These are phyloP conservation scores for Phenganax subtilis DNA, from an alignment of 92 coral and sea anemone genomes.

Conservation along the genomic window DNA sequence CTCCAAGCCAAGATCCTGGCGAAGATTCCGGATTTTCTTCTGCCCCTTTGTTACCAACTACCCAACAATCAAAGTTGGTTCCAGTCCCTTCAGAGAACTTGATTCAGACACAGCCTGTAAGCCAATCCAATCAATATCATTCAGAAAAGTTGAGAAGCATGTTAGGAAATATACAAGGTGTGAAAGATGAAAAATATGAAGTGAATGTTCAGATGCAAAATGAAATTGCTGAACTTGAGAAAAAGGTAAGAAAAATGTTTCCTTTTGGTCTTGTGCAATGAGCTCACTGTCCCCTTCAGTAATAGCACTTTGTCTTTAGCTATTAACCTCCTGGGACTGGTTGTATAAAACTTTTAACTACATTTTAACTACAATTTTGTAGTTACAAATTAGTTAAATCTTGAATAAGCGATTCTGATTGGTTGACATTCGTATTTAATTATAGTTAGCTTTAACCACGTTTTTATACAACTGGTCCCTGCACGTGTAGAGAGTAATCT, in stretches of 20 bases:
- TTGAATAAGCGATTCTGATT: no score
- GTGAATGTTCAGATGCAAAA: slow-evolving; percentile 59
- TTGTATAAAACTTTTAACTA: no score
- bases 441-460: no score
- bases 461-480: no score
- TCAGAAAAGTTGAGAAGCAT: slow-evolving; percentile 60
- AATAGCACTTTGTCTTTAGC: not conserved
- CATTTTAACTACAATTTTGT: no score
- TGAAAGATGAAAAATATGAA: slow-evolving; percentile 55
- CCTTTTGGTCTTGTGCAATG: not conserved
- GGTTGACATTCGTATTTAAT: no score
- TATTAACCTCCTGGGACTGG: not conserved
- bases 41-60: slow-evolving; percentile 31
- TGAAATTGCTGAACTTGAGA: slow-evolving; percentile 67
- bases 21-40: not conserved
- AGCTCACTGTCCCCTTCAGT: not conserved
- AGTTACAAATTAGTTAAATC: no score
- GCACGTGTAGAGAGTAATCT: not conserved
- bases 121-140: slow-evolving; percentile 49
- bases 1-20: not conserved
- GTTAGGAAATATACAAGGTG: slow-evolving; percentile 65
- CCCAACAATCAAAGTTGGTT: slow-evolving; percentile 34
- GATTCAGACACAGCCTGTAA: slow-evolving; percentile 14
- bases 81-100: slow-evolving; percentile 51
- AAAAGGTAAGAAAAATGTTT: slow-evolving; percentile 52